phyloP scores from a whole-genome alignment of 2,888 invertebrate genomes.

The Petrolisthes manimaculis region DNA sequence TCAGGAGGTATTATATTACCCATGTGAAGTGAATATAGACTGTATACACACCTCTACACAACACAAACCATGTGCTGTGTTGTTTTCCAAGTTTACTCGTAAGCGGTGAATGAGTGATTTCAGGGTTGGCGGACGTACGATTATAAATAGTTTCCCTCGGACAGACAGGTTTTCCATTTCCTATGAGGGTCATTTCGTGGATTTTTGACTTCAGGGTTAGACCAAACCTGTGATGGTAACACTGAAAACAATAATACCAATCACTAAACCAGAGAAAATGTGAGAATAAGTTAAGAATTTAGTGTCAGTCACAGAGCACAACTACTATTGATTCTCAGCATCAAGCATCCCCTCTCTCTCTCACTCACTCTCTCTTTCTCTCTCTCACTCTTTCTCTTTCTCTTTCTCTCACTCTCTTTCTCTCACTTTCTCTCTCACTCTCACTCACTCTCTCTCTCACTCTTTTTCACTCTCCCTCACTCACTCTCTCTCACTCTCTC shows the following conservation, averaged over 20 bases:
- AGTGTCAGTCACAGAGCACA: conserved; percentile 47
- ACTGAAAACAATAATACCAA: too few species aligned
- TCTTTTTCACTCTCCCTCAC: too few species aligned
- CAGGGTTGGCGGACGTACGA: conserved; percentile 48
- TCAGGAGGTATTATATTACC: not conserved
- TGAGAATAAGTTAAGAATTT: conserved; percentile 18
- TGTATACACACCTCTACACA: not conserved
- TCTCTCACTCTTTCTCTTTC: not conserved
- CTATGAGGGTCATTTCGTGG: not conserved
- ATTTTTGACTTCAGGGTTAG: too few species aligned
- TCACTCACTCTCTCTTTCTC: not conserved
- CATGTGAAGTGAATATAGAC: not conserved
- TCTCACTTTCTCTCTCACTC: not conserved
- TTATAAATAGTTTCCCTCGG: conserved; percentile 47
- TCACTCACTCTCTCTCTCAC: too few species aligned
- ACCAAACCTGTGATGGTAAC: not conserved
- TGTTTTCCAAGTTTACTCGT: conserved; percentile 43
- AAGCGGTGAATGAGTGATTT: conserved; percentile 51
- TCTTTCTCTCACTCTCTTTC: conserved; percentile 17
- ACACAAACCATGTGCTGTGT: conserved; percentile 27
- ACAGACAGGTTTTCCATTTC: not conserved
- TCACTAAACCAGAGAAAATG: not conserved
- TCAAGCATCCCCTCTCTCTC: conserved; percentile 46
- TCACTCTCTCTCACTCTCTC: conserved; percentile 4
- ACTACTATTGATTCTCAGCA: conserved; percentile 58